Percentiles rank a stretch among this genome's conserved stretches.
These are phyloP conservation scores for Styela clava DNA, from an alignment of 23 tunicate species.

Conservation along the genomic window DNA sequence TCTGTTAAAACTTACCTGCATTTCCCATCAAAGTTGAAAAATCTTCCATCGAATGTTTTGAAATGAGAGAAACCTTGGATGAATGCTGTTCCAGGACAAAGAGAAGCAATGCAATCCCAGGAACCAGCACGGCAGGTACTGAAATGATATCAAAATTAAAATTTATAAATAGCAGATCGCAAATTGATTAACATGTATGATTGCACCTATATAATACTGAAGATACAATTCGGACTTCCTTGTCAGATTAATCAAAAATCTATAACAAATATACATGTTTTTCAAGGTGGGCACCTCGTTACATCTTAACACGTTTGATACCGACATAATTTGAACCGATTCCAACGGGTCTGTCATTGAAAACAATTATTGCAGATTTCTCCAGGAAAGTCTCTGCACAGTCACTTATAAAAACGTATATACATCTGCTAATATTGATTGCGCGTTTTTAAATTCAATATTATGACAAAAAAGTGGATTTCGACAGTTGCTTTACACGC, in stretches of 20 bases:
- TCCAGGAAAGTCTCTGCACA: too few relatives aligned
- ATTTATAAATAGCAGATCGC: neutral
- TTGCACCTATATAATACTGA: too few relatives aligned
- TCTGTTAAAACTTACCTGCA: slow-evolving; percentile 62
- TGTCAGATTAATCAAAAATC: neutral
- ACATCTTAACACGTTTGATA: too few relatives aligned
- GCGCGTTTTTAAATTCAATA: too few relatives aligned
- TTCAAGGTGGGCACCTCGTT: too few relatives aligned
- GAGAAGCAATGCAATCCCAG: slow-evolving; percentile 35
- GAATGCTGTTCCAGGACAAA: slow-evolving; percentile 60
- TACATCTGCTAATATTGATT: too few relatives aligned
- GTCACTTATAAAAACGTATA: too few relatives aligned
- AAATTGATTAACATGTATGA: neutral
- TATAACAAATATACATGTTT: neutral
- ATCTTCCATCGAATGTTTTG: slow-evolving; percentile 45
- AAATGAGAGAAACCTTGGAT: slow-evolving; percentile 27
- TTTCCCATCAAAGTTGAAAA: slow-evolving; percentile 41
- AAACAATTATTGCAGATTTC: too few relatives aligned
- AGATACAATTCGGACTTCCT: neutral
- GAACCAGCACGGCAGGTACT: slow-evolving; percentile 47
- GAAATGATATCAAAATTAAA: neutral
- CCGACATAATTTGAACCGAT: too few relatives aligned
- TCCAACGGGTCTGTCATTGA: too few relatives aligned
- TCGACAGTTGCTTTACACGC: too few relatives aligned
- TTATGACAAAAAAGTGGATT: too few relatives aligned